Evolutionary conservation across 2,888 invertebrate species (phyloP), one percentile per base, ranked within the genome.

Genomic region (Maniola hyperantus): DNA sequence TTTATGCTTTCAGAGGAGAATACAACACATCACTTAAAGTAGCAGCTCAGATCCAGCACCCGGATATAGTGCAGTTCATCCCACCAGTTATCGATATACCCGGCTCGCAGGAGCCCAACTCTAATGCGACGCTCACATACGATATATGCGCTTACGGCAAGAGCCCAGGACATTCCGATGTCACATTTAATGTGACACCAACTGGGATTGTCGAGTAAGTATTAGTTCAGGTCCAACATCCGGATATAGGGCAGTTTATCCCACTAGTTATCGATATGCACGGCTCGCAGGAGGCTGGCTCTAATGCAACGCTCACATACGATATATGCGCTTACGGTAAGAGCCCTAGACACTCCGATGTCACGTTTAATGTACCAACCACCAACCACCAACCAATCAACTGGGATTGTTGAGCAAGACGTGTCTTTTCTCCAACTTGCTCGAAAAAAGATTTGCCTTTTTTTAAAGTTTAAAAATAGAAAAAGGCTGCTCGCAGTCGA

Each of bases 101-200:
- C n/a, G 85, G 84, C 0, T 77, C 83, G 7, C 79, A 77, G 13
- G 76, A 82, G 0, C 87, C 85, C 1, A 83, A 88, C 64, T 70
- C 78, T 1, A 78, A 81, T 0, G 87, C 83, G n/a, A 77, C 85
- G 71, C 84, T 86, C 72, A 78, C 84, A 0, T 88, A 94, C 71
- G 86, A 90, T 13, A 86, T 96, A 48, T 89, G 88, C 76, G 91
- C 95, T 0, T 87, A 93, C 61, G 96, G 95, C 15, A 89, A 93
- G 44, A 93, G 91, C 33, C 95, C 96, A 0, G 96, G 97, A 53
- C 94, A 95, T 77, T 93, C 95, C 0, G 94, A 94, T 67, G 89
- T 96, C 58, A 93, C 93, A 0, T 93, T 94, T 59, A 94, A 94
- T 75, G 91, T 94, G 34, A 93, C 93, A 0, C 94, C 94, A 0